Evolutionary conservation across 2,888 invertebrate species (phyloP).

Genomic region (Amorpha juglandis): DNA sequence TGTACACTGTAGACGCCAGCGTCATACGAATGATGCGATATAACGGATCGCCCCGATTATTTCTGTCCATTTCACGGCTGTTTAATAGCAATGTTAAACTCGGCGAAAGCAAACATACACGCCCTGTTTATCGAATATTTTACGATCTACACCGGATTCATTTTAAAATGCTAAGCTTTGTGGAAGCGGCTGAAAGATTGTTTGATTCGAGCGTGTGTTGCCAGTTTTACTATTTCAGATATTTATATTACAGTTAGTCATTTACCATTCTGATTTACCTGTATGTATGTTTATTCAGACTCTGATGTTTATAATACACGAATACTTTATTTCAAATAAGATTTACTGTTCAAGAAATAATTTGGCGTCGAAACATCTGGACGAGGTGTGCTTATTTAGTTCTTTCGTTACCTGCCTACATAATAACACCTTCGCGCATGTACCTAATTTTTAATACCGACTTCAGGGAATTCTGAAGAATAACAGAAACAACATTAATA

Average conservation of each 20-base stretch:
- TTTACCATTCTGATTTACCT: slow-evolving; percentile 83
- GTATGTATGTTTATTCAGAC: slow-evolving; percentile 77
- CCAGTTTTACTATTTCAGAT: slow-evolving; percentile 77
- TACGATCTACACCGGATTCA: slow-evolving; percentile 79
- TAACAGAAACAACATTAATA: slow-evolving; percentile 34
- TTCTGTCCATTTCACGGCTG: slow-evolving; percentile 84
- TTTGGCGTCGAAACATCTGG: slow-evolving; percentile 73
- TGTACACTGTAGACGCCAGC: slow-evolving; percentile 61
- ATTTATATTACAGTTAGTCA: slow-evolving; percentile 82
- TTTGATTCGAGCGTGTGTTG: slow-evolving; percentile 69
- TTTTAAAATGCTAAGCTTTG: slow-evolving; percentile 81
- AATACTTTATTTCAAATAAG: slow-evolving; percentile 78
- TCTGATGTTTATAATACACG: slow-evolving; percentile 78
- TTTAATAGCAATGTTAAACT: slow-evolving; percentile 84
- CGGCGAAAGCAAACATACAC: slow-evolving; percentile 81
- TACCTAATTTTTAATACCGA: slow-evolving; percentile 47
- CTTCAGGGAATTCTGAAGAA: slow-evolving; percentile 40
- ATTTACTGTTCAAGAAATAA: slow-evolving; percentile 74
- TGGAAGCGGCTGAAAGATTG: slow-evolving; percentile 78
- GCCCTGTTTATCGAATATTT: slow-evolving; percentile 84
- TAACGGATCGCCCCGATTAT: slow-evolving; percentile 84
- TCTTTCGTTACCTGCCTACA: slow-evolving; percentile 48
- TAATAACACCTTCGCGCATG: slow-evolving; percentile 45
- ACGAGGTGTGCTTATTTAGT: slow-evolving; percentile 56
- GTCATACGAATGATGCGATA: slow-evolving; percentile 80